Percentiles rank a stretch among this genome's conserved stretches.
Evolutionary conservation across 2,113 vertebrate species (phyloP).

Genomic region (Siphamia tubifer): DNA sequence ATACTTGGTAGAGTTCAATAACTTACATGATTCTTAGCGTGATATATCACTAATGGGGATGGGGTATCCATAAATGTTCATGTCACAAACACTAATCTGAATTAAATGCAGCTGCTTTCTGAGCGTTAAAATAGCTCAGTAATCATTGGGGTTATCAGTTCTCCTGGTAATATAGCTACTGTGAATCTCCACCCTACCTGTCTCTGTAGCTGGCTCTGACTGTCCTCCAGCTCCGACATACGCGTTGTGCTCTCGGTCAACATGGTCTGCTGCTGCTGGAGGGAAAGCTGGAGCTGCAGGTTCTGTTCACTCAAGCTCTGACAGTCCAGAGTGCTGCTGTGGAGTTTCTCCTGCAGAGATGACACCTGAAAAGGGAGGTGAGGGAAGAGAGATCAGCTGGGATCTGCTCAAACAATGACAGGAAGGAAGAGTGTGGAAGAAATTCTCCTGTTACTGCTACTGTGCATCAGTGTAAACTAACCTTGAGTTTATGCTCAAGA

Average conservation of each 20-base stretch:
- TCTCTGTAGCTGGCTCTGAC: conserved; percentile 85
- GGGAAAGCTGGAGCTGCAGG: conserved; percentile 84
- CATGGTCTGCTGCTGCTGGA: conserved; percentile 91
- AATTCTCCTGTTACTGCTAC: too few relatives aligned
- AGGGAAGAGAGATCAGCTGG: neutral
- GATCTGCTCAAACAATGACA: neutral
- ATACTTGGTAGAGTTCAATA: too few relatives aligned
- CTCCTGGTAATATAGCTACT: too few relatives aligned
- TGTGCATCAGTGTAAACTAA: too few relatives aligned
- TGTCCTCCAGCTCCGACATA: conserved; percentile 90
- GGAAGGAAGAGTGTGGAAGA: too few relatives aligned
- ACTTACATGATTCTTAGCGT: too few relatives aligned
- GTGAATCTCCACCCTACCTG: conserved; percentile 79
- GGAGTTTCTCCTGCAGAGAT: conserved; percentile 87
- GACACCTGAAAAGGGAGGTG: conserved; percentile 76
- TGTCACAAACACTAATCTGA: too few relatives aligned
- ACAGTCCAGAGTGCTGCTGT: conserved; percentile 76
- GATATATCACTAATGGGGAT: too few relatives aligned
- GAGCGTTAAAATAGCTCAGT: neutral
- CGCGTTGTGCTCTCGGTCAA: conserved; percentile 87
- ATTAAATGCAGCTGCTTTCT: too few relatives aligned
- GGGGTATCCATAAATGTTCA: too few relatives aligned
- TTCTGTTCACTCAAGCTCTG: conserved; percentile 85
- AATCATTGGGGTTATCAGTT: too few relatives aligned
- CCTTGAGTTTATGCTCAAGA: too few relatives aligned